Percentiles rank a stretch among this genome's conserved stretches.
Evolutionary conservation across 2,888 invertebrate genomes (phyloP).

Genomic region (Camptogramma bilineatum): DNA sequence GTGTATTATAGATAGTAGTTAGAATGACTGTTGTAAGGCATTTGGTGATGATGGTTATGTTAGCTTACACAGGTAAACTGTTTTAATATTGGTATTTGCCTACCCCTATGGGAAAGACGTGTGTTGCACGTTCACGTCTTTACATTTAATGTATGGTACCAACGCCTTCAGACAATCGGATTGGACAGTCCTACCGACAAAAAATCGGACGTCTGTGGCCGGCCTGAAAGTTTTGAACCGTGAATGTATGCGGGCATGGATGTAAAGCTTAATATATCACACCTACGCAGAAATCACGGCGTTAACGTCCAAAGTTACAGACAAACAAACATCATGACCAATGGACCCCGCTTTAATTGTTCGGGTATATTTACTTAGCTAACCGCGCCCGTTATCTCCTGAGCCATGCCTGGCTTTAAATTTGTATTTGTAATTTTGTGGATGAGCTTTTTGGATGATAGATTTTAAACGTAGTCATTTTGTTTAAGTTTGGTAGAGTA

Average conservation of each 20-base stretch:
- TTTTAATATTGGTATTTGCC: too few relatives aligned
- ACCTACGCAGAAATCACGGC: conserved; percentile 52
- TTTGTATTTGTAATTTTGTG: conserved; percentile 60
- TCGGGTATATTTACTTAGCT: conserved; percentile 79
- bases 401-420: conserved; percentile 71
- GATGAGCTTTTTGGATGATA: conserved; percentile 4
- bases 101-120: too few relatives aligned
- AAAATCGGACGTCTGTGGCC: too few relatives aligned
- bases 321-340: conserved; percentile 82
- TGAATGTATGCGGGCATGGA: background rate
- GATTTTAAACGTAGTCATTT: background rate
- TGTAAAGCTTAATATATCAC: conserved; percentile 39
- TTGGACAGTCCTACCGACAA: too few relatives aligned
- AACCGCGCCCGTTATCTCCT: conserved; percentile 78
- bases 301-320: conserved; percentile 62
- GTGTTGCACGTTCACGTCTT: too few relatives aligned
- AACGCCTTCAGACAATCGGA: too few relatives aligned
- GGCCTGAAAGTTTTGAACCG: background rate
- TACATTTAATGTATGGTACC: too few relatives aligned
- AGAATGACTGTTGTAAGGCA: too few relatives aligned
- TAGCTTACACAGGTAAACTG: too few relatives aligned
- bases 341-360: conserved; percentile 82
- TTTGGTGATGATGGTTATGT: too few relatives aligned
- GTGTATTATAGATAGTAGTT: too few relatives aligned
- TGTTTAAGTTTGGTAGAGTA: too few relatives aligned